Evolutionary conservation across 1,140 invertebrate species (phyloP).

Genomic region (Conus ventricosus): DNA sequence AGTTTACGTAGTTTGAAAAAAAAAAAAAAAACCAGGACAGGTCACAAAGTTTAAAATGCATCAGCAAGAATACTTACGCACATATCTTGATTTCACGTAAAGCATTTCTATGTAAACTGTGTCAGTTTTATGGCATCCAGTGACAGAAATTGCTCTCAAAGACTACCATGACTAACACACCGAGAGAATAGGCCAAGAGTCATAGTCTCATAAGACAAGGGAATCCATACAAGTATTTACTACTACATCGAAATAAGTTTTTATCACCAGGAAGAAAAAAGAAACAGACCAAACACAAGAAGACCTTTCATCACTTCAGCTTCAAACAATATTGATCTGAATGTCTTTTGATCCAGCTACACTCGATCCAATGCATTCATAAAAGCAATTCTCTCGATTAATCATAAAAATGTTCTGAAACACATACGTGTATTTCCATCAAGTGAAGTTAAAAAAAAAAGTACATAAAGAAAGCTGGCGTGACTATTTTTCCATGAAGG

Average conservation of each 20-base stretch:
- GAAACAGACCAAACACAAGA: background rate
- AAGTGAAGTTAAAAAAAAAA: background rate
- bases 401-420: background rate
- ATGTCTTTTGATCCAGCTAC: background rate
- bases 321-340: background rate
- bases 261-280: background rate
- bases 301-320: background rate
- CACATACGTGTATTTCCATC: background rate
- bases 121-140: background rate
- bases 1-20: background rate
- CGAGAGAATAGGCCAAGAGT: no score
- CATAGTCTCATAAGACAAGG: no score
- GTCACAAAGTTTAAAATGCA: background rate
- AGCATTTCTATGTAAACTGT: background rate
- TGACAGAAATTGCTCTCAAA: background rate
- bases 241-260: background rate
- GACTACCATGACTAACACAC: background rate
- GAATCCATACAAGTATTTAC: no score
- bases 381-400: background rate
- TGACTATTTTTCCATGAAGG: background rate
- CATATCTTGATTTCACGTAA: background rate
- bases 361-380: no score
- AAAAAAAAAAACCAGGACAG: no score
- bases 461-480: background rate
- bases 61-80: background rate